phyloP scores from a whole-genome alignment of 2,888 invertebrate genomes.

The Electrophaes corylata region DNA sequence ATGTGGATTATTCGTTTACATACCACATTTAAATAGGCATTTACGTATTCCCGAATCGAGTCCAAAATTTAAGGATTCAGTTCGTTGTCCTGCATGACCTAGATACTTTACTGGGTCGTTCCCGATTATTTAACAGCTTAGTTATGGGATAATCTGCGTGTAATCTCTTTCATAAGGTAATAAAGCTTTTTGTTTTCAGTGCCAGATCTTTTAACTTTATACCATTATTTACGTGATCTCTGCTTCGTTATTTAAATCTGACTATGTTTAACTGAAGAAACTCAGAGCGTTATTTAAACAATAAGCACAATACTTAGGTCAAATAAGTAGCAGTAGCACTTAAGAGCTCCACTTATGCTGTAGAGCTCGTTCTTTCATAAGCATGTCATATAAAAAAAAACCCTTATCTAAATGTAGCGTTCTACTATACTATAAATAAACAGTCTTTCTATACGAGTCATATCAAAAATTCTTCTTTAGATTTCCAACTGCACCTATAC shows the following conservation, averaged over 20 bases:
- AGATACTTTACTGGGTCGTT: conserved; percentile 24
- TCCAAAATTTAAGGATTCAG: conserved; percentile 18
- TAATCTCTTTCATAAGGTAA: conserved; percentile 29
- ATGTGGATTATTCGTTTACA: neutral
- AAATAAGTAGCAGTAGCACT: too few species aligned
- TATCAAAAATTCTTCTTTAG: neutral
- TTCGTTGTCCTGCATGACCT: conserved; percentile 25
- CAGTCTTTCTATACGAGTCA: neutral
- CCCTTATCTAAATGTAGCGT: too few species aligned
- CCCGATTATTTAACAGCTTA: conserved; percentile 23
- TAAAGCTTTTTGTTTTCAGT: conserved; percentile 23
- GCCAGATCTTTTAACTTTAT: conserved; percentile 9
- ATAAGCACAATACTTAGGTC: too few species aligned
- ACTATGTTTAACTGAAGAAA: too few species aligned
- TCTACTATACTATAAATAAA: too few species aligned
- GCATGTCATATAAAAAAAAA: too few species aligned
- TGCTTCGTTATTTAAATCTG: too few species aligned
- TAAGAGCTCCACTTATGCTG: too few species aligned
- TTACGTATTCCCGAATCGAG: neutral
- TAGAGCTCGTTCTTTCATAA: too few species aligned
- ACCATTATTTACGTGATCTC: conserved; percentile 7
- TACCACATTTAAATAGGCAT: neutral
- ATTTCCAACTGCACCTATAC: neutral
- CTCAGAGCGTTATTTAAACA: too few species aligned
- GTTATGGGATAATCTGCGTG: conserved; percentile 26